phyloP scores from a whole-genome alignment of 2,888 invertebrate genomes.

The Gasteruption jaculator region DNA sequence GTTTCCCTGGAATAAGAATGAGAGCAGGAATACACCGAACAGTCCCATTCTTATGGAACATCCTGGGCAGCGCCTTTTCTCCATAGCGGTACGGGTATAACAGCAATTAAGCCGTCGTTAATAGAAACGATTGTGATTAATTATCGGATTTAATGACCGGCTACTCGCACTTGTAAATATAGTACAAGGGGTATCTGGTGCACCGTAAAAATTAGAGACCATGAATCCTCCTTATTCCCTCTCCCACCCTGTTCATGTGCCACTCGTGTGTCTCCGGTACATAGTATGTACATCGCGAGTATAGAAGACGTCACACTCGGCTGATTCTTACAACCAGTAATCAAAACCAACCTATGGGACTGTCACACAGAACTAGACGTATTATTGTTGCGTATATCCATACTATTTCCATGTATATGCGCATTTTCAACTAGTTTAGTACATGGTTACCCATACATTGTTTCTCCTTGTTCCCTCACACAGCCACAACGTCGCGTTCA shows the following conservation, averaged over 20 bases:
- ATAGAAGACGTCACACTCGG: constrained; percentile 48
- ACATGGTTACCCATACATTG: too few species aligned
- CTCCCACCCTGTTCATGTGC: constrained; percentile 14
- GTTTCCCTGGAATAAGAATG: too few species aligned
- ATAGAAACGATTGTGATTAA: constrained; percentile 50
- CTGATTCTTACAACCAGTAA: constrained; percentile 48
- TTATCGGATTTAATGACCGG: constrained; percentile 50
- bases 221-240: constrained; percentile 35
- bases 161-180: constrained; percentile 45
- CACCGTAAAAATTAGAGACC: constrained; percentile 50
- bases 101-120: constrained; percentile 49
- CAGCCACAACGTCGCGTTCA: too few species aligned
- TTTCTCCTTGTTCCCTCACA: too few species aligned
- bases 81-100: constrained; percentile 41
- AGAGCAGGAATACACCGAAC: too few species aligned
- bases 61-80: constrained; percentile 30
- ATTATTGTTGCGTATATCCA: constrained; percentile 24
- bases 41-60: constrained; percentile 38
- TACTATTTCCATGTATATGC: too few species aligned
- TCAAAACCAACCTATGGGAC: constrained; percentile 46
- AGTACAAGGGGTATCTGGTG: constrained; percentile 33
- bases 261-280: constrained; percentile 28
- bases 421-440: too few species aligned
- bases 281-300: too few species aligned
- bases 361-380: constrained; percentile 24